Base-by-base conservation (phyloP, 2,113 vertebrate genomes). In the Orthochromis malagaraziensis region DNA sequence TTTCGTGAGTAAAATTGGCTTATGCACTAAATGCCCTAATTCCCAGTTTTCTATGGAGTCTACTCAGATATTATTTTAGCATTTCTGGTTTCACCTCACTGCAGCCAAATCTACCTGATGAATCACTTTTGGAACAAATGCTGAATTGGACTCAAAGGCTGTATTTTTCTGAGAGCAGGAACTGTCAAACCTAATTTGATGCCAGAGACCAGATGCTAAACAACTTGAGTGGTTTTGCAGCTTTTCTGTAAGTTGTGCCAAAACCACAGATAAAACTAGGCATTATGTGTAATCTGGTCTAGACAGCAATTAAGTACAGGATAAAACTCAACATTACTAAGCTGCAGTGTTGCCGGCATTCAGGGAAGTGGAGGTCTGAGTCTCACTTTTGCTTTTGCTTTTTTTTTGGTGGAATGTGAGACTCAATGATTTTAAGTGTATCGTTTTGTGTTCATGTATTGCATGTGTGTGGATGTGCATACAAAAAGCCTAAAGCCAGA, bases 251-350 rank as follows among this genome's bases (percentile, higher is more conserved):
- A 85, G 75, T 81, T 40, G 10, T 31, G 53, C 63, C 54, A 81
- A 88, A 90, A 47, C 63, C 45, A 31, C 33, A 70, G 73, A 88
- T 85, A 84, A 79, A 82, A 79, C 81, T 68, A 70, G 31, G 90
- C 49, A 70, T 90, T 85, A 84, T 53, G 89, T 68, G 54, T 93
- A 92, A 93, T 93, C 92, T 83, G 84, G 54, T 85, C 63, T 54
- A 79, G 42, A 65, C 58, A 83, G 90, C 40, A 93, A 89, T 90
- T 88, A 93, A 89, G 35, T 75, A 84, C 40, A 73, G 84, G 80
- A 92, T 91, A 19, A 89, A 89, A 84, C 31, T 68, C 2, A 21
- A 63, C 87, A 68, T 53, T 53, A 89, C 63, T 91, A 87, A 90
- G 81, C 77, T 4, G 31, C 81, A 65, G 6, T 5, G 10, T 53